Evolutionary conservation across 2,113 vertebrate genomes (phyloP).

Genomic region (Mormyrus iriodes): DNA sequence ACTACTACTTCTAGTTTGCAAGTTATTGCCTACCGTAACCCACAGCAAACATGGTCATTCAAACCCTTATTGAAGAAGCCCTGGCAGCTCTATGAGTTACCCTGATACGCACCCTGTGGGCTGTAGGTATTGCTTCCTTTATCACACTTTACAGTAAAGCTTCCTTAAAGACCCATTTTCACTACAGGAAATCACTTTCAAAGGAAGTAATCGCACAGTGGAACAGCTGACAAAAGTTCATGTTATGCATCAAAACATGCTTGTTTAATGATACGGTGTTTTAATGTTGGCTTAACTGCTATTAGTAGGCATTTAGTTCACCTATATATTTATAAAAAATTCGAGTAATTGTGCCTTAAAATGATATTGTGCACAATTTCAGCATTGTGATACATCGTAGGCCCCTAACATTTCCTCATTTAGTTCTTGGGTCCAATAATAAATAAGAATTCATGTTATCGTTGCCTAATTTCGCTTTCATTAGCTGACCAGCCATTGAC

Average conservation of each 20-base stretch:
- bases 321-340: background rate
- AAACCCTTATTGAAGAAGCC: conserved; percentile 23
- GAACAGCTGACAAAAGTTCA: conserved; percentile 42
- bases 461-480: background rate
- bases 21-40: conserved; percentile 37
- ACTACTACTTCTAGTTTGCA: conserved; percentile 17
- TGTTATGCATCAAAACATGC: conserved; percentile 42
- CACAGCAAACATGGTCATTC: conserved; percentile 45
- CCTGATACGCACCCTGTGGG: conserved; percentile 40
- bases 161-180: conserved; percentile 48
- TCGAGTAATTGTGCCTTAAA: background rate
- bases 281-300: background rate
- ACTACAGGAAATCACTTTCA: conserved; percentile 46
- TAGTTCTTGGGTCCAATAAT: background rate
- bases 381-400: background rate
- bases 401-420: background rate
- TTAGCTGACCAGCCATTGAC: background rate
- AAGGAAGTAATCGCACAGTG: conserved; percentile 42
- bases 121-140: conserved; percentile 52
- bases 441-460: background rate
- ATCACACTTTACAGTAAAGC: conserved; percentile 50
- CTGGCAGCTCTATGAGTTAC: conserved; percentile 39
- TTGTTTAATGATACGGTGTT: conserved; percentile 34
- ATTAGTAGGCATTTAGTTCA: background rate
- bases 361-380: background rate